Conservation (phyloP, 2,888 invertebrate genomes). For the Nebria brevicollis region DNA sequence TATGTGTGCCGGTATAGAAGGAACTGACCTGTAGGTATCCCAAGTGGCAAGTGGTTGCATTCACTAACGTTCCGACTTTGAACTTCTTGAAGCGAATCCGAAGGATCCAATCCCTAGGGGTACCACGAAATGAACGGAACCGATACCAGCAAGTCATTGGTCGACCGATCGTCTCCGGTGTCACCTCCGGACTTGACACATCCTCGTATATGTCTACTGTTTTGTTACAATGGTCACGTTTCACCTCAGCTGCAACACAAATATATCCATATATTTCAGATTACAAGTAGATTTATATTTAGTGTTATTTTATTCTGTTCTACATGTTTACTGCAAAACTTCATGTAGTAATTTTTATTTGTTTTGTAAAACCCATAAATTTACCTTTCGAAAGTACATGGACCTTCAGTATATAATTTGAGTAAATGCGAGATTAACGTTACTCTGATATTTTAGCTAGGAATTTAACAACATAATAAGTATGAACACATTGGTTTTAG, state of each 20-base stretch:
- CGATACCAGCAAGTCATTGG: conserved; percentile 91
- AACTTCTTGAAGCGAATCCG: conserved; percentile 91
- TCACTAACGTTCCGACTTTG: conserved; percentile 87
- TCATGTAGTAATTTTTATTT: too few species aligned
- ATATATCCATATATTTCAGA: too few species aligned
- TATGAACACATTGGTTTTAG: too few species aligned
- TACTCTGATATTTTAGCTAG: too few species aligned
- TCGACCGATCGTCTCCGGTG: conserved; percentile 81
- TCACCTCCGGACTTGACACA: conserved; percentile 88
- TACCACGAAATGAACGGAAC: conserved; percentile 87
- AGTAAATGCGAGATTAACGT: too few species aligned
- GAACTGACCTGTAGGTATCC: conserved; percentile 85
- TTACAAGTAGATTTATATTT: too few species aligned
- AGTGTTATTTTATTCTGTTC: not conserved
- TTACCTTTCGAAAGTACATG: too few species aligned
- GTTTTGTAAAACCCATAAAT: too few species aligned
- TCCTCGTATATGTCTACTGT: conserved; percentile 94
- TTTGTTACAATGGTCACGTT: conserved; percentile 91
- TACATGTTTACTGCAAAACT: conserved; percentile 10
- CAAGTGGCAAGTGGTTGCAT: conserved; percentile 88
- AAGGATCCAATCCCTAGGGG: conserved; percentile 90
- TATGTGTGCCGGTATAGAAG: not conserved
- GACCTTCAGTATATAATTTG: too few species aligned
- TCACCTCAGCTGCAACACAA: conserved; percentile 68
- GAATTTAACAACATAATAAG: too few species aligned